Conservation (phyloP, 1,140 invertebrate genomes). For the Magallana gigas region DNA sequence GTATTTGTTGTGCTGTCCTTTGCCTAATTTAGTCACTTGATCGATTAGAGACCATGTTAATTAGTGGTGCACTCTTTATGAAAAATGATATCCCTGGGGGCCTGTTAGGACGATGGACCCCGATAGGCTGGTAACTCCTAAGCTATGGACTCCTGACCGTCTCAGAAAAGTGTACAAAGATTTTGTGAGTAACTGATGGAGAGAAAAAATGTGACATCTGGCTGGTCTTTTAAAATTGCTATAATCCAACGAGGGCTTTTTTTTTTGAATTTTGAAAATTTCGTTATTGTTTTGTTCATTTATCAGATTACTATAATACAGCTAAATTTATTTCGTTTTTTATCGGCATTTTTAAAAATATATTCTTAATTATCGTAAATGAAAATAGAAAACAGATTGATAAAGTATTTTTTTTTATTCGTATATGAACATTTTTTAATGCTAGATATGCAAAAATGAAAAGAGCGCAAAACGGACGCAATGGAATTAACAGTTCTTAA, state of each 20-base stretch:
- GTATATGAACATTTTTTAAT: too few species aligned
- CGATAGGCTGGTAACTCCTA: not conserved
- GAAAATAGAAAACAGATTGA: too few species aligned
- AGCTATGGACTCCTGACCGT: constrained; percentile 46
- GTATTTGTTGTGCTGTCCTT: constrained; percentile 23
- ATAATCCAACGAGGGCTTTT: too few species aligned
- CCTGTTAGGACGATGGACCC: constrained; percentile 24
- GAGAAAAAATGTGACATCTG: not conserved
- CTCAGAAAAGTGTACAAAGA: constrained; percentile 53
- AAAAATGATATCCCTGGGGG: not conserved
- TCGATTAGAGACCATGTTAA: constrained; percentile 39
- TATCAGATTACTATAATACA: too few species aligned
- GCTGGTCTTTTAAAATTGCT: too few species aligned
- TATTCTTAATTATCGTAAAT: too few species aligned
- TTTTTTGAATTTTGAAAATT: too few species aligned
- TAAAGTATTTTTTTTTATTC: too few species aligned
- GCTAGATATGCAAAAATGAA: not conserved
- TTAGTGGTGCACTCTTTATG: constrained; percentile 43
- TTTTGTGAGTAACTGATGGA: constrained; percentile 49
- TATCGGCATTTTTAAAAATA: too few species aligned
- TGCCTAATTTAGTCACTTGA: constrained; percentile 37
- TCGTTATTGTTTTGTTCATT: too few species aligned
- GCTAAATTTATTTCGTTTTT: too few species aligned
- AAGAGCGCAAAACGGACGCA: not conserved
- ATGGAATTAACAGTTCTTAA: not conserved